Base-by-base conservation (phyloP, 2,888 invertebrate species). In the Meganola albula region DNA sequence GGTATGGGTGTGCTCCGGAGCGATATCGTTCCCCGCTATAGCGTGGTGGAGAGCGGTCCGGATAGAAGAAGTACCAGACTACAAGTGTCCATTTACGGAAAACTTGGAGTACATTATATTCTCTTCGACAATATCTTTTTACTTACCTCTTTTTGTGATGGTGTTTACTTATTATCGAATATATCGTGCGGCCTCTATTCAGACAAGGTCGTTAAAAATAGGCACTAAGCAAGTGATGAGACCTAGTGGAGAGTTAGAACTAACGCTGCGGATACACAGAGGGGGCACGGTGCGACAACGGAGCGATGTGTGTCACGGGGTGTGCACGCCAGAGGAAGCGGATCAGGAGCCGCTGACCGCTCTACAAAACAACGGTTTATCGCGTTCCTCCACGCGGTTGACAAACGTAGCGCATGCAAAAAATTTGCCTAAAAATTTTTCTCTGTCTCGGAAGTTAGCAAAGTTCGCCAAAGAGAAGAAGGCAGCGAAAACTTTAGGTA, bases 1-100 rank as follows among this genome's bases (percentile, higher is more conserved):
- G 4, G 98, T 99, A 4, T 99, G 99, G 99, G 90, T 98, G 20
- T 97, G 98, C 72, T 97, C 98, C 8, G 94, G 97, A 37, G 93
- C 96, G 11, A 98, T 99, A 69, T 98, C 98, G 2, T 99, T 99
- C 75, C 99, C 99, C 2, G 99, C 99, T 2, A 99, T 99, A 40
- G 92, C 93, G 3, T 96, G 96, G 96, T 96, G 96, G 96, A 88
- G 96, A n/a, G 94, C 94, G 0, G 97, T 94, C 0, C 86, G 95
- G 18, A 90, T 90, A 28, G 93, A 93, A 53, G 91, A 92, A 62
- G 92, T 95, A 53, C 94, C 94, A 5, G 90, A 91, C 52, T 92
- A 91, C 65, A 93, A 94, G 72, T 99, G 99, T 78, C 93, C 95
- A 29, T 99, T 99, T 76, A 99, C 99, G 44, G 97, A 98, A 76